Percentiles rank a stretch among this genome's conserved stretches.
Evolutionary conservation across 53 echinoderm and acorn worm species (phyloP).

Genomic region (Crossaster papposus): DNA sequence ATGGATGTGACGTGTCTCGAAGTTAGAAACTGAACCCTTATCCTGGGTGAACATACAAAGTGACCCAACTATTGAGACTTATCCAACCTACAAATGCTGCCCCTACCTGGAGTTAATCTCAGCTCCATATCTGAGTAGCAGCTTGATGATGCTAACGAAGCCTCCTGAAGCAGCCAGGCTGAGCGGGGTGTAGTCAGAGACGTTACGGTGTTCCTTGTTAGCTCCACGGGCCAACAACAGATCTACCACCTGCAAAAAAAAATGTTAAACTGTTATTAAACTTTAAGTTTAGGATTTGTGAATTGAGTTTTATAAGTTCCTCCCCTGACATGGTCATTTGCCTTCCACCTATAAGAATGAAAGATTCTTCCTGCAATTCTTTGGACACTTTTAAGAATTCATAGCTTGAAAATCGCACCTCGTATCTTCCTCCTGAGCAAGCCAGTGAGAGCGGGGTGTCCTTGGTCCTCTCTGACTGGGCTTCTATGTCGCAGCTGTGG

Average conservation of each 20-base stretch:
- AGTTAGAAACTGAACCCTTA: too few relatives aligned
- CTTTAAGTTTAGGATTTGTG: too few relatives aligned
- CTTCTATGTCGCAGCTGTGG: slow-evolving; percentile 93
- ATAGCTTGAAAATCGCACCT: slow-evolving; percentile 38
- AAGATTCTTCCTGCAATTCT: background rate
- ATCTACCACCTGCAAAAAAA: slow-evolving; percentile 82
- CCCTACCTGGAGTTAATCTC: slow-evolving; percentile 97
- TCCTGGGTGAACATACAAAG: too few relatives aligned
- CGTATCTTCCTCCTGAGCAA: slow-evolving; percentile 97
- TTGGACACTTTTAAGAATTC: too few relatives aligned
- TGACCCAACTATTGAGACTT: background rate
- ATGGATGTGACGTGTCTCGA: too few relatives aligned
- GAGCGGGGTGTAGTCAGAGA: slow-evolving; percentile 98
- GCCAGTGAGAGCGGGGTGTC: slow-evolving; percentile 96
- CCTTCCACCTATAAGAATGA: too few relatives aligned
- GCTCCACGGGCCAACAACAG: slow-evolving; percentile 85
- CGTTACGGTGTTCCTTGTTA: slow-evolving; percentile 98
- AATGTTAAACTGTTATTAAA: background rate
- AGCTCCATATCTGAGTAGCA: slow-evolving; percentile 89
- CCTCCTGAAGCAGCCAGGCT: slow-evolving; percentile 98
- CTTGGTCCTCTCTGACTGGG: slow-evolving; percentile 97
- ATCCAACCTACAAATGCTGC: background rate
- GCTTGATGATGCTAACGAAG: slow-evolving; percentile 96
- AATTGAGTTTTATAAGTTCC: too few relatives aligned
- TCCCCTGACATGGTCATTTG: too few relatives aligned